Conservation (phyloP, 2,113 vertebrate species). For the Rattus norvegicus region GRCr8 NC_086035.1:25750001-25750500, state of each 20-base stretch:
- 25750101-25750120: background rate
- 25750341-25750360: accelerated
- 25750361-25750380: too few species aligned
- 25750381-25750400: background rate
- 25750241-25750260: background rate
- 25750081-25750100: background rate
- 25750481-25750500: background rate
- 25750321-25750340: background rate
- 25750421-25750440: background rate
- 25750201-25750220: background rate
- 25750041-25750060: background rate
- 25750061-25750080: background rate
- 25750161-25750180: too few species aligned
- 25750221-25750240: background rate
- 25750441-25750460: background rate
- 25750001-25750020: background rate
- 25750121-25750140: background rate
- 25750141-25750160: background rate
- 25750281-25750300: background rate
- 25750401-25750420: background rate
- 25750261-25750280: too few species aligned
- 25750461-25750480: background rate
- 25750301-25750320: background rate
- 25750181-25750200: background rate
- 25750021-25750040: background rate